These are phyloP conservation scores for Drosophila nr. perissopoda DNA, from an alignment of 2,888 invertebrate genomes.

Conservation along the genomic window DNA sequence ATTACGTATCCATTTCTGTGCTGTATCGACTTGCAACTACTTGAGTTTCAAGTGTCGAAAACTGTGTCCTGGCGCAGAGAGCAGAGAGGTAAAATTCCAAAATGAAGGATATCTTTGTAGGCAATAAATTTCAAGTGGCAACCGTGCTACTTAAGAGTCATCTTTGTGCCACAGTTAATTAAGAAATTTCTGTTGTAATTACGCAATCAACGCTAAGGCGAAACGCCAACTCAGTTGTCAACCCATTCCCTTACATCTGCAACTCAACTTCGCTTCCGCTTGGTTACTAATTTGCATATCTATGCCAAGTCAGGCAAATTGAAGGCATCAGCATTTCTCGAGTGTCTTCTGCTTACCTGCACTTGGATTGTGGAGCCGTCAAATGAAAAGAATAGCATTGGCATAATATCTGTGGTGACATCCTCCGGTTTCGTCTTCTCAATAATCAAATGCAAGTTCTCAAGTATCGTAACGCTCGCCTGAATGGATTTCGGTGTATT, in stretches of 20 bases:
- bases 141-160: constrained; percentile 55
- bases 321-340: background rate
- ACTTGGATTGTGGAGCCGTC: constrained; percentile 95
- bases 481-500: constrained; percentile 92
- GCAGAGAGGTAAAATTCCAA: constrained; percentile 47
- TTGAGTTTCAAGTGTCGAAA: constrained; percentile 21
- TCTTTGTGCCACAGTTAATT: constrained; percentile 65
- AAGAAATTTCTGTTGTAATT: constrained; percentile 76
- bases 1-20: constrained; percentile 3
- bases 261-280: background rate
- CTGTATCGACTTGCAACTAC: constrained; percentile 14
- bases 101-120: constrained; percentile 17
- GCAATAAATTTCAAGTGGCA: constrained; percentile 63
- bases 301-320: constrained; percentile 36
- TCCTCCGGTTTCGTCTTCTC: constrained; percentile 94
- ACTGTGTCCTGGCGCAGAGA: constrained; percentile 14
- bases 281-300: constrained; percentile 65
- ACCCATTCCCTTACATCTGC: constrained; percentile 32
- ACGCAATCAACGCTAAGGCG: constrained; percentile 66
- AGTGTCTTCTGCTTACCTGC: constrained; percentile 88
- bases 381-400: constrained; percentile 93
- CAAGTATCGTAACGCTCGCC: constrained; percentile 94
- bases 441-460: constrained; percentile 94
- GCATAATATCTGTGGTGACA: constrained; percentile 92
- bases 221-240: constrained; percentile 59